Conservation (phyloP, 2,797 vertebrate species). For the Echeneis naucrates region DNA sequence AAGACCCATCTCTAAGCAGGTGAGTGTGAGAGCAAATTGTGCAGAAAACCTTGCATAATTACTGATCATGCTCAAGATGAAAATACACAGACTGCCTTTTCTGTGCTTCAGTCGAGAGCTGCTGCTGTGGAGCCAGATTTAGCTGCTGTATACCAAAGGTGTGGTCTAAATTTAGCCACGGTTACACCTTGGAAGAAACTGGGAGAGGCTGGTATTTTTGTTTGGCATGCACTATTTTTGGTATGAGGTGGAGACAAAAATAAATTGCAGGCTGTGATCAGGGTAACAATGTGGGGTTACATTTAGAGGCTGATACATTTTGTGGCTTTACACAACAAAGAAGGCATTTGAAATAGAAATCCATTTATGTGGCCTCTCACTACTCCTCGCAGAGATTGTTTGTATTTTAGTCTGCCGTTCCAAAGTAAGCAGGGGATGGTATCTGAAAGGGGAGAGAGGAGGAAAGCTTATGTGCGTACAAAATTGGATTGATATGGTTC, state of each 20-base stretch:
- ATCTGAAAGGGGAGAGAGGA: slow-evolving; percentile 36
- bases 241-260: slow-evolving; percentile 63
- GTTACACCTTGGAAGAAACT: slow-evolving; percentile 76
- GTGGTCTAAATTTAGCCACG: slow-evolving; percentile 77
- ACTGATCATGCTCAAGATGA: slow-evolving; percentile 36
- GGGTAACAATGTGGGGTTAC: slow-evolving; percentile 63
- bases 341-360: slow-evolving; percentile 49
- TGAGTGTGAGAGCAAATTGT: slow-evolving; percentile 55
- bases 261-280: slow-evolving; percentile 53
- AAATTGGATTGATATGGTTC: slow-evolving; percentile 11
- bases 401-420: slow-evolving; percentile 62
- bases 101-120: slow-evolving; percentile 40
- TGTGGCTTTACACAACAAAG: slow-evolving; percentile 55
- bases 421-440: slow-evolving; percentile 51
- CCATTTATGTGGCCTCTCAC: slow-evolving; percentile 53
- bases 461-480: slow-evolving; percentile 16
- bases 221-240: slow-evolving; percentile 74
- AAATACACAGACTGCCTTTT: slow-evolving; percentile 34
- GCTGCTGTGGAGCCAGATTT: slow-evolving; percentile 55
- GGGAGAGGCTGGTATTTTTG: slow-evolving; percentile 75
- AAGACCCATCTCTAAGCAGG: slow-evolving; percentile 52
- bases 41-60: slow-evolving; percentile 31
- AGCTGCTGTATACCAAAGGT: slow-evolving; percentile 68
- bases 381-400: slow-evolving; percentile 48
- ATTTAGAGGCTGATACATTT: slow-evolving; percentile 52